These are phyloP conservation scores for Sterrhoptilus dennistouni DNA, from an alignment of 2,113 vertebrate genomes.

Conservation along the genomic window DNA sequence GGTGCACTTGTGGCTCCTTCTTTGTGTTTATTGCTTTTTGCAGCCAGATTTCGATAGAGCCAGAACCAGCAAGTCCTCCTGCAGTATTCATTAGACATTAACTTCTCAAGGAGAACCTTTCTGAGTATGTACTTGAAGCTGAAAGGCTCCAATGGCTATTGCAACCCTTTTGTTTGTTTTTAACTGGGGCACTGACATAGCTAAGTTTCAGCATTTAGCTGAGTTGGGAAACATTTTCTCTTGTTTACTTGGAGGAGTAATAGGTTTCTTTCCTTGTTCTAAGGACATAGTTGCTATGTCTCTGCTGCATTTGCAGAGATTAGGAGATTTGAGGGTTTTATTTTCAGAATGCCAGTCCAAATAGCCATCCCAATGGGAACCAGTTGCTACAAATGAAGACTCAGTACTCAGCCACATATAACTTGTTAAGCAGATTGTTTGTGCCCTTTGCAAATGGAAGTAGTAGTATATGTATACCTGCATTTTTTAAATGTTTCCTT, in stretches of 20 bases:
- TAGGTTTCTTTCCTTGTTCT: slow-evolving; percentile 40
- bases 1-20: neutral
- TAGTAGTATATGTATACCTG: neutral
- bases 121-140: neutral
- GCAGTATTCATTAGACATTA: slow-evolving; percentile 35
- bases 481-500: slow-evolving; percentile 27
- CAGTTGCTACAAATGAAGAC: slow-evolving; percentile 19
- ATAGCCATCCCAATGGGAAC: slow-evolving; percentile 10
- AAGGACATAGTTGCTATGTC: neutral
- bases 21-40: neutral
- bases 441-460: neutral
- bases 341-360: slow-evolving; percentile 37
- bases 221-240: slow-evolving; percentile 17
- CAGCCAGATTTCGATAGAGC: neutral
- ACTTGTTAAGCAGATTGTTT: slow-evolving; percentile 17
- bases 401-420: neutral
- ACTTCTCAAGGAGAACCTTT: neutral
- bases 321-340: slow-evolving; percentile 39
- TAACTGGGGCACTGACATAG: neutral
- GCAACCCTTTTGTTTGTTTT: slow-evolving; percentile 18
- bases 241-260: slow-evolving; percentile 29
- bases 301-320: slow-evolving; percentile 46
- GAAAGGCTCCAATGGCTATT: neutral
- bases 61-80: slow-evolving; percentile 13
- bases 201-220: neutral